A percentile compares a stretch with the other conserved stretches of the same genome.
These are phyloP conservation scores for Rallus limicola DNA, from an alignment of 2,113 vertebrate genomes.

Conservation along the genomic window DNA sequence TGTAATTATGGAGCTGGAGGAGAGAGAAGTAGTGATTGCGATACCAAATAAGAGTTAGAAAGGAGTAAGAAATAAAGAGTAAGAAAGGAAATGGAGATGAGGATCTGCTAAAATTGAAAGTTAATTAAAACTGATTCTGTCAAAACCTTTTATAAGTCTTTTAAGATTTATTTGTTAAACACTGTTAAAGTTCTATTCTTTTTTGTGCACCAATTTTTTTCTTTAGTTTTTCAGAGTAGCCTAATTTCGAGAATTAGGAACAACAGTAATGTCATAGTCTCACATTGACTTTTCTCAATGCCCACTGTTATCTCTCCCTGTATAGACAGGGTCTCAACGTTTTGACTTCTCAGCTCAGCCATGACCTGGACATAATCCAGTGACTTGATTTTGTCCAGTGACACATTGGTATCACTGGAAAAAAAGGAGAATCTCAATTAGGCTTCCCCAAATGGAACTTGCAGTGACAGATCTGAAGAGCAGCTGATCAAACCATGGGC, in stretches of 20 bases:
- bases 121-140: neutral
- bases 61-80: neutral
- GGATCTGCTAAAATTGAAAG: neutral
- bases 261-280: neutral
- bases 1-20: neutral
- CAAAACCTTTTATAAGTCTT: neutral
- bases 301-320: neutral
- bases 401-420: neutral
- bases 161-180: neutral
- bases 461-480: neutral
- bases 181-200: neutral
- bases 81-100: neutral
- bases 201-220: neutral
- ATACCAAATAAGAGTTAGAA: neutral
- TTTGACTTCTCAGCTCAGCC: neutral
- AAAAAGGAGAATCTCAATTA: conserved; percentile 27
- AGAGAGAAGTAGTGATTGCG: neutral
- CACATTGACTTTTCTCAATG: neutral
- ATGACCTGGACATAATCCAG: conserved; percentile 24
- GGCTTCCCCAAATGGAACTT: neutral
- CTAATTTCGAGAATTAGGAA: neutral
- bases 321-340: neutral
- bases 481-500: neutral
- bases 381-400: conserved; percentile 17
- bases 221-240: neutral